Base-by-base conservation (phyloP, 2,113 vertebrate genomes). In the Microtus oregoni region DNA sequence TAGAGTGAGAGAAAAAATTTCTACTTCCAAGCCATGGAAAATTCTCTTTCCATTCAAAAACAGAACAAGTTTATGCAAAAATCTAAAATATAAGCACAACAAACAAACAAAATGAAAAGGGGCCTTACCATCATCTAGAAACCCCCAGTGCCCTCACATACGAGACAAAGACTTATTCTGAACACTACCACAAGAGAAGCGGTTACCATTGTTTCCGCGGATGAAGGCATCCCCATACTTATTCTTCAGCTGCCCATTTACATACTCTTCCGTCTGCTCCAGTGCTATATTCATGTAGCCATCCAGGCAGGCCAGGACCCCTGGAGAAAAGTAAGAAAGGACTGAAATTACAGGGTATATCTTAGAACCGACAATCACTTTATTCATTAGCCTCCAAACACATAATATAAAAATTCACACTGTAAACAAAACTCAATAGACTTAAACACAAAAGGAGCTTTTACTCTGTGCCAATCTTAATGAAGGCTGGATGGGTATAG, bases 281-380 rank as follows among this genome's bases (percentile, higher is more conserved):
- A 99, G 98, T 87, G 99, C 99, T 90, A 99, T 99, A 95, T 99
- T 99, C 99, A 99, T 99, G 97, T 99, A 99, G 13, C 99, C 99
- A 97, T 99, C 99, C 98, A 99, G 98, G 95, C 99, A 99, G 91
- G 99, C 99, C 96, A 99, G 98, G 88, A 99, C 99, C 98, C 99
- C 99, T 99, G 97, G 7, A 97, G 97, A 90, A 7, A 88, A 95
- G 70, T 77, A 44, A 35, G 22, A 0, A 32, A 47, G 77, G 77
- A 78, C n/a, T 91, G 61, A 97, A 70, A 96, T 76, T 17, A 82
- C 8, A 96, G 78, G 75, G 81, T 68, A 94, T 44, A 7, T 12
- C 68, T 10, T 32, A 91, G 68, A 87, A 77, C 44, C 55, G n/a
- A 95, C 58, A 86, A 85, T 52, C 68, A 94, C 68, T 68, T 67